Percentiles rank a stretch among this genome's conserved stretches.
Conservation (phyloP, 1,140 invertebrate species). For the Asbolus verrucosus region DNA sequence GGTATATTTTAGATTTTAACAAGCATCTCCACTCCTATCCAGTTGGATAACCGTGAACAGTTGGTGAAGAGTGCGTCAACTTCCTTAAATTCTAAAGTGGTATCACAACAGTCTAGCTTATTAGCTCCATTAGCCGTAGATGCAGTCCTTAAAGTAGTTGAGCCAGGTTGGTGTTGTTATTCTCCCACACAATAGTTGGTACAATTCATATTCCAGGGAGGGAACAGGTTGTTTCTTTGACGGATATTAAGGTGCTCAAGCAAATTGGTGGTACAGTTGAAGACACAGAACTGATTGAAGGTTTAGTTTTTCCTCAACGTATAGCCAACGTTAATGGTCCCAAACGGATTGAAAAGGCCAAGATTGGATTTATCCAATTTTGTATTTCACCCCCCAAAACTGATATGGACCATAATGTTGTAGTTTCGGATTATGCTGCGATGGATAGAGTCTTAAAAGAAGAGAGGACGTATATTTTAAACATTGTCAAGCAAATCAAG, state of each 20-base stretch:
- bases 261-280: constrained; percentile 98
- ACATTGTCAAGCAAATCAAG: constrained; percentile 99
- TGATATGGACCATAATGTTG: constrained; percentile 99
- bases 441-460: constrained; percentile 99
- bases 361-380: constrained; percentile 99
- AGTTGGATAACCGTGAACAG: constrained; percentile 88
- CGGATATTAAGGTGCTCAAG: constrained; percentile 96
- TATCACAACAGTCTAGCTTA: constrained; percentile 95
- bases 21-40: constrained; percentile 87
- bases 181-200: constrained; percentile 29
- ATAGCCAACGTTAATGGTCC: constrained; percentile 92
- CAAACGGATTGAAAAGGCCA: constrained; percentile 95
- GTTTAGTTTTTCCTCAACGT: constrained; percentile 93
- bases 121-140: constrained; percentile 97
- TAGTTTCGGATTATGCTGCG: constrained; percentile 98
- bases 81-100: constrained; percentile 98
- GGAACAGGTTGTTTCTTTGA: constrained; percentile 75
- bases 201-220: constrained; percentile 63
- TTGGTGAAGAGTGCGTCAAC: constrained; percentile 96
- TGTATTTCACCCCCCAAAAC: constrained; percentile 99
- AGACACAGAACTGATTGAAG: constrained; percentile 96
- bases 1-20: constrained; percentile 75
- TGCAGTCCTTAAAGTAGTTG: constrained; percentile 89
- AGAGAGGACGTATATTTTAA: constrained; percentile 97
- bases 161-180: constrained; percentile 64